Base-by-base conservation (phyloP, 2,797 vertebrate genomes). In the Streptopelia turtur region DNA sequence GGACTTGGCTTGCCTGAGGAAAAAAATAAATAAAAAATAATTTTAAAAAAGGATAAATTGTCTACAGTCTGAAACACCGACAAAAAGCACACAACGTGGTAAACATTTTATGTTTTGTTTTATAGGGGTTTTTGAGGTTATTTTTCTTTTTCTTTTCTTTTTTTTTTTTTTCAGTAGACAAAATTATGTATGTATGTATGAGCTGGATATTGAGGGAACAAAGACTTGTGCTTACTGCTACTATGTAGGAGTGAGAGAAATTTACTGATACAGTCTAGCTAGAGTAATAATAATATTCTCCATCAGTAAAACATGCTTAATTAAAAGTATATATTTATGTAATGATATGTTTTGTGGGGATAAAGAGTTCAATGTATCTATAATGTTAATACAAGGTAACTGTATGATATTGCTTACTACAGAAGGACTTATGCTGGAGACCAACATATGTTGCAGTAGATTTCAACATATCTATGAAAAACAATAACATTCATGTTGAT, bases 111-210 rank as follows among this genome's bases (percentile, higher is more conserved):
- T 70, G 16, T 31, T 70, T 75, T 55, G 45, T 70, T 64, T 83
- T 66, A 13, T 24, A 25, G 22, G 18, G 2, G 1, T 3, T 45
- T 89, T 50, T 15, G 3, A 3, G 10, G 50, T n/a, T 13, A 0
- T 31, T 94, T 81, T 53, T 27, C 76, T 56, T n/a, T n/a, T n/a
- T n/a, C n/a, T n/a, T n/a, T n/a, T n/a, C 12, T 37, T 37, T 4
- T 16, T 13, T 11, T 13, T 4, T 24, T 59, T 45, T 77, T 87
- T 66, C 31, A 39, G 3, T 60, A 66, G 39, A 37, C 3, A 68
- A 81, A 52, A 14, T 43, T 52, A 41, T 52, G 7, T 35, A 16
- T 15, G 11, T 56, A 56, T 16, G 11, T 56, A 56, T 60, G 30
- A 93, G 7, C 14, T 87, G 16, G 14, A 53, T 45, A 53, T 9